phyloP scores from a whole-genome alignment of 2,888 invertebrate genomes.

The Lasioglossum morio region DNA sequence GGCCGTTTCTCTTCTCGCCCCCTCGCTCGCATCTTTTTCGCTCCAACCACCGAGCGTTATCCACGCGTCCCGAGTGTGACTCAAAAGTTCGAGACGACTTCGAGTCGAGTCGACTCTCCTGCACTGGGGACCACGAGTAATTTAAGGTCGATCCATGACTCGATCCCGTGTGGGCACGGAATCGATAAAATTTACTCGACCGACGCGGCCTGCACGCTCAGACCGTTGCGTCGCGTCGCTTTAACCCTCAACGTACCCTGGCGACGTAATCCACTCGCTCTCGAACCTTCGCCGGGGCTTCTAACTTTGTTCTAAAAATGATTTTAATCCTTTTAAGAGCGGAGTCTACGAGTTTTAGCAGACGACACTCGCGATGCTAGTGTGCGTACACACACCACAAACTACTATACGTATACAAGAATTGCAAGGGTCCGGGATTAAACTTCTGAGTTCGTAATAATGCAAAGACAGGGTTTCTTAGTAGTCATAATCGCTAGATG shows the following conservation, averaged over 20 bases:
- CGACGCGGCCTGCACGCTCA: background rate
- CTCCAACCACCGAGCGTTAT: conserved; percentile 35
- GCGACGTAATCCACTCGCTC: background rate
- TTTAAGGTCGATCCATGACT: conserved; percentile 52
- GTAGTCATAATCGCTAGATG: too few relatives aligned
- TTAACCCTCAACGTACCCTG: background rate
- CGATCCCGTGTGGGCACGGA: conserved; percentile 57
- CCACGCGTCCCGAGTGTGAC: conserved; percentile 40
- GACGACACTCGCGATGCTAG: too few relatives aligned
- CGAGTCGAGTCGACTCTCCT: conserved; percentile 12
- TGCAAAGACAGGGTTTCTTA: too few relatives aligned
- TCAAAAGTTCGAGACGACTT: conserved; percentile 59
- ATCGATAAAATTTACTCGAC: conserved; percentile 55
- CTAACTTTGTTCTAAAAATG: background rate
- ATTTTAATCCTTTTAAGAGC: background rate
- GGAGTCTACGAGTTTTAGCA: too few relatives aligned
- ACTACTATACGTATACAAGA: too few relatives aligned
- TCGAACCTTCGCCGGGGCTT: background rate
- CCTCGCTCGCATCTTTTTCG: conserved; percentile 3
- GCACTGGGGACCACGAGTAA: conserved; percentile 36
- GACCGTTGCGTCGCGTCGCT: background rate
- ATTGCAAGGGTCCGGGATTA: too few relatives aligned
- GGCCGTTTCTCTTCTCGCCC: conserved; percentile 18
- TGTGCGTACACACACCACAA: too few relatives aligned
- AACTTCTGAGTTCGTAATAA: too few relatives aligned